Percentiles rank a stretch among this genome's conserved stretches.
phyloP scores from a whole-genome alignment of 2,113 vertebrate species.

The Emberiza fucata region DNA sequence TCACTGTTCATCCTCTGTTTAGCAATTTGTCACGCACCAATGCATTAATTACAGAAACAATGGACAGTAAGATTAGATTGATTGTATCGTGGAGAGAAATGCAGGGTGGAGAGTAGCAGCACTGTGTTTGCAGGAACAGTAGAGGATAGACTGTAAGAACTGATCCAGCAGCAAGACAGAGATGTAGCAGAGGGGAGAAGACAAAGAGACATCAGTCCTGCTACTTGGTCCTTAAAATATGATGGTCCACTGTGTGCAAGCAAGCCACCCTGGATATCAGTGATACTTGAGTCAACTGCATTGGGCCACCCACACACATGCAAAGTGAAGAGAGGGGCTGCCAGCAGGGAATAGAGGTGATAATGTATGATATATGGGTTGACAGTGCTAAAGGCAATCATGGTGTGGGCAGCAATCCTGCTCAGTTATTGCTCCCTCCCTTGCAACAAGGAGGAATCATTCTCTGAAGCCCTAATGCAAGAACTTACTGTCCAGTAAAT shows the following conservation, averaged over 20 bases:
- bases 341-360: background rate
- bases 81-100: background rate
- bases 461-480: background rate
- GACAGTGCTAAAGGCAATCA: background rate
- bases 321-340: background rate
- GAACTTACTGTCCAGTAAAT: background rate
- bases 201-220: background rate
- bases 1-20: slow-evolving; percentile 5
- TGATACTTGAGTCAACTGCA: background rate
- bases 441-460: background rate
- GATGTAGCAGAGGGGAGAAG: background rate
- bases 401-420: background rate
- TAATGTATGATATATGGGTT: background rate
- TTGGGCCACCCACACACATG: background rate
- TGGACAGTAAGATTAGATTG: slow-evolving; percentile 39
- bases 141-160: background rate
- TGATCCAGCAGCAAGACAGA: background rate
- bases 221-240: background rate
- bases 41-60: slow-evolving; percentile 58
- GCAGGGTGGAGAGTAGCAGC: background rate
- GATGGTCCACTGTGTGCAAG: background rate
- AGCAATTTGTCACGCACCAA: background rate
- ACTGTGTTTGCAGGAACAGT: background rate
- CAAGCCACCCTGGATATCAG: background rate
- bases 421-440: background rate